Percentiles rank a stretch among this genome's conserved stretches.
phyloP scores from a whole-genome alignment of 2,113 vertebrate species.

The Otis tarda region DNA sequence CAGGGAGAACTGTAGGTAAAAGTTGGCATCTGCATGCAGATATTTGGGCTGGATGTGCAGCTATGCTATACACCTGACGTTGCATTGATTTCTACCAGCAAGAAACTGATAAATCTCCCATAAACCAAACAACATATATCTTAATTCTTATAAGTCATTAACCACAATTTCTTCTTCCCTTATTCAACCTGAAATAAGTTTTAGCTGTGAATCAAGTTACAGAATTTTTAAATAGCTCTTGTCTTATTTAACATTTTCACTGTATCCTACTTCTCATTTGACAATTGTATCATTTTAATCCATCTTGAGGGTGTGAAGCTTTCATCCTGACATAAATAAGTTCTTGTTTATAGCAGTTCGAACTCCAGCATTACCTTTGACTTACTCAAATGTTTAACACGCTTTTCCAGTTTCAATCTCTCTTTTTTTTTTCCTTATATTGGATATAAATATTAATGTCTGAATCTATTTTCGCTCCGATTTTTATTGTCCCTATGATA shows the following conservation, averaged over 20 bases:
- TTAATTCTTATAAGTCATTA: neutral
- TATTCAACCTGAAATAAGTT: neutral
- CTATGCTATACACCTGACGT: rapidly evolving
- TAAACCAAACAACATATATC: neutral
- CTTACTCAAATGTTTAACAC: neutral
- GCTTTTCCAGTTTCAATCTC: neutral
- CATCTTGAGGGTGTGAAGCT: neutral
- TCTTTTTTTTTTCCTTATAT: neutral
- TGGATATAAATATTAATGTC: neutral
- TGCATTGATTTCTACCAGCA: neutral
- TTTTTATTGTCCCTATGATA: neutral
- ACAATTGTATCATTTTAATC: neutral
- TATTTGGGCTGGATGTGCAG: neutral
- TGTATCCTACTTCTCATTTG: neutral
- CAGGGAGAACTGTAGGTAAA: neutral
- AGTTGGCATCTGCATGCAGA: neutral
- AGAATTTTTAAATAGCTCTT: neutral
- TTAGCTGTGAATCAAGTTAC: neutral
- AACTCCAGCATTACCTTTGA: neutral
- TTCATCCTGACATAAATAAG: neutral
- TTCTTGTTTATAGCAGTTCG: neutral
- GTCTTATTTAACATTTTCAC: neutral
- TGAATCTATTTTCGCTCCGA: neutral
- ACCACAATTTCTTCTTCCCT: neutral
- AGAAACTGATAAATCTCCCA: neutral